These are phyloP conservation scores for Linurgus olivaceus DNA, from an alignment of 2,797 vertebrate genomes.

Conservation along the genomic window DNA sequence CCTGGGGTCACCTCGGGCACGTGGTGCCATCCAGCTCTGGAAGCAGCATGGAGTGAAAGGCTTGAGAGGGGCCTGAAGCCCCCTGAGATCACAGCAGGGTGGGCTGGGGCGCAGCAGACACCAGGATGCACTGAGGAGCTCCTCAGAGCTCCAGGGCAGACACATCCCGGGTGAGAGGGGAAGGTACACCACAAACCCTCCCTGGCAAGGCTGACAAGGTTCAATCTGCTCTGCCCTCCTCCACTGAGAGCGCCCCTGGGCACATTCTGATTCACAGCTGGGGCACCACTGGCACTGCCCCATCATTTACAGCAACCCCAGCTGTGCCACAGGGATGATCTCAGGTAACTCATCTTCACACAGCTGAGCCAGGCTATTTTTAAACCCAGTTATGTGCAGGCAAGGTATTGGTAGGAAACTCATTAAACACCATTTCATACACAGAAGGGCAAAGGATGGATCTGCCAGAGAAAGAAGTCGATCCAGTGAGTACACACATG, in stretches of 20 bases:
- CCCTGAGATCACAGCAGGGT: background rate
- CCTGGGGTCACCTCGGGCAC: background rate
- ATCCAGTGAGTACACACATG: fast-evolving
- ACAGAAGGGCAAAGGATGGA: background rate
- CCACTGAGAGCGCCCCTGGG: background rate
- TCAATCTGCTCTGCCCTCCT: background rate
- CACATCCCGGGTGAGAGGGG: background rate
- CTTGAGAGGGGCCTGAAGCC: background rate
- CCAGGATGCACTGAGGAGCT: fast-evolving
- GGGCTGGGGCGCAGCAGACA: background rate
- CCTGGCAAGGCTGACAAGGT: background rate
- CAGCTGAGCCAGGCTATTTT: conserved; percentile 1
- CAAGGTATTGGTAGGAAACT: background rate
- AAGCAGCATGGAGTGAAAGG: fast-evolving
- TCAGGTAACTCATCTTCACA: background rate
- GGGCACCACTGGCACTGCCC: background rate
- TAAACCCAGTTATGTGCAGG: background rate
- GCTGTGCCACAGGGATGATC: background rate
- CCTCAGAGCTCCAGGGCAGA: background rate
- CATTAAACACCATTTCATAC: background rate
- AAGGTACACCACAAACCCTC: background rate
- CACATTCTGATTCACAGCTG: background rate
- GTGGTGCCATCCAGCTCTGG: background rate
- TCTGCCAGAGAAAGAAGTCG: background rate
- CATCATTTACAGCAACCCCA: background rate